phyloP scores from a whole-genome alignment of 1,140 invertebrate species.

The Melipona quadrifasciata region DNA sequence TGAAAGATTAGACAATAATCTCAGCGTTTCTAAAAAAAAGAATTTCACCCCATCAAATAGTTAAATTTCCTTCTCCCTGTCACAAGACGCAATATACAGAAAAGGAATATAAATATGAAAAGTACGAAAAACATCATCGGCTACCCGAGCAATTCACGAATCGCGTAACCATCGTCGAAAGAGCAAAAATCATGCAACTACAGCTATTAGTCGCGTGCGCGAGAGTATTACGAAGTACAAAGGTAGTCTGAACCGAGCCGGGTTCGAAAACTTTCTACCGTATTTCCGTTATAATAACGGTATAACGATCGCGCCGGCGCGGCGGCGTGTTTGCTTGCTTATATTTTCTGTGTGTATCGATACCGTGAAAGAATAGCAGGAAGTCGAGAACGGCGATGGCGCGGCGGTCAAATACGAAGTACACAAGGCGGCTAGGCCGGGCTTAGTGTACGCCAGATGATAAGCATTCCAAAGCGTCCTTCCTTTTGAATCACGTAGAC shows the following conservation, averaged over 20 bases:
- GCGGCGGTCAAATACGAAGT: constrained; percentile 50
- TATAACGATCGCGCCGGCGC: constrained; percentile 23
- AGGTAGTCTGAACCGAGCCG: neutral
- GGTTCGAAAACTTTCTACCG: constrained; percentile 53
- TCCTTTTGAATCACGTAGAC: constrained; percentile 57
- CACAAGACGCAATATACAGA: too few relatives aligned
- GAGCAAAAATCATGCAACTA: neutral
- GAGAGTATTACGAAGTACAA: neutral
- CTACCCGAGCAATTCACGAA: neutral
- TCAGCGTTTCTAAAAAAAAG: too few relatives aligned
- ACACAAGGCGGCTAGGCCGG: constrained; percentile 5
- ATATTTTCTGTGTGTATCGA: constrained; percentile 41
- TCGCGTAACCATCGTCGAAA: too few relatives aligned
- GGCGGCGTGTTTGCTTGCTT: neutral
- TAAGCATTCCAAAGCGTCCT: constrained; percentile 57
- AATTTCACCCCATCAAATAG: too few relatives aligned
- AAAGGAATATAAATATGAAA: too few relatives aligned
- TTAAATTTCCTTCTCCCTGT: too few relatives aligned
- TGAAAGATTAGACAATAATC: too few relatives aligned
- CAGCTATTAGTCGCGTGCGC: neutral
- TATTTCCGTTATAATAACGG: constrained; percentile 60
- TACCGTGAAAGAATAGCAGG: constrained; percentile 51
- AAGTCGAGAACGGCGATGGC: constrained; percentile 54
- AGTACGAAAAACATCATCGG: neutral
- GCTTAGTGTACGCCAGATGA: constrained; percentile 27